Percentiles rank a stretch among this genome's conserved stretches.
Conservation (phyloP, 2,888 invertebrate species). For the Sinodicranocentrus sp. region DNA sequence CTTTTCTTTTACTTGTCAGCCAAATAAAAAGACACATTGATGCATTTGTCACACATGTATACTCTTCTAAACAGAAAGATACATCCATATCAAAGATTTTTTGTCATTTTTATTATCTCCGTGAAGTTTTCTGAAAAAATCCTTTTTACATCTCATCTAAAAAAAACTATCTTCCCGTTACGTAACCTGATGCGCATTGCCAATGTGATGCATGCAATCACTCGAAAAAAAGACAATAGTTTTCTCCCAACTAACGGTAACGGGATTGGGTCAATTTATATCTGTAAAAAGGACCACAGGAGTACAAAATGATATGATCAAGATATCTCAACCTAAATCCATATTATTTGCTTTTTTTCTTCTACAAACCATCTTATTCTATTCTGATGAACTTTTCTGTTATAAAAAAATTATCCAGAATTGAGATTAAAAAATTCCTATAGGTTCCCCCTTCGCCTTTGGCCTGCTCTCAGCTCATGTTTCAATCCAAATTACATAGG, state of each 20-base stretch:
- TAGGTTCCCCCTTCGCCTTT: no score
- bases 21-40: not conserved
- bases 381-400: no score
- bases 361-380: no score
- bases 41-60: no score
- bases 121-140: not conserved
- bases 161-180: no score
- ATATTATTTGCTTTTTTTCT: no score
- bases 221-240: not conserved
- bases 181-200: constrained; percentile 53
- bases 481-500: constrained; percentile 58
- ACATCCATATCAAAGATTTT: not conserved
- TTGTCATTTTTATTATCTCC: no score
- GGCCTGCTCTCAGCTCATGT: not conserved
- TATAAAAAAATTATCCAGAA: no score
- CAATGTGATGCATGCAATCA: constrained; percentile 41
- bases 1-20: no score
- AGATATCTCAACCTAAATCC: constrained; percentile 49
- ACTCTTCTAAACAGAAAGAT: no score
- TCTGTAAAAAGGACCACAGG: constrained; percentile 16
- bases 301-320: constrained; percentile 45
- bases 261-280: constrained; percentile 45
- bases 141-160: not conserved
- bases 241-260: constrained; percentile 31
- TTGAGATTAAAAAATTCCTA: no score